A percentile compares a stretch with the other conserved stretches of the same genome.
Evolutionary conservation across 1,140 invertebrate species (phyloP).

Genomic region (Trichomalopsis sarcophagae): DNA sequence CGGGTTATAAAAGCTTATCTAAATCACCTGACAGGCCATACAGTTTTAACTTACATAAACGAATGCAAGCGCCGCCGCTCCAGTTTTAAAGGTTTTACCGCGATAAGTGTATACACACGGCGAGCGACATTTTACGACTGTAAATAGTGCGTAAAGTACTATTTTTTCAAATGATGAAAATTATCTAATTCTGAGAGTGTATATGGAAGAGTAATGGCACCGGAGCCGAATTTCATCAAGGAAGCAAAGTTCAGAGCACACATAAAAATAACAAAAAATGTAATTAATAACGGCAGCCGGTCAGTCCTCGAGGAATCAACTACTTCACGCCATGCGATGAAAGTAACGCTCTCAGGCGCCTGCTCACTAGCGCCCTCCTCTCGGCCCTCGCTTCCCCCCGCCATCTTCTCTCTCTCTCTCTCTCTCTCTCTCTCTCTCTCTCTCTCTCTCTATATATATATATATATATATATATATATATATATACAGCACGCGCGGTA

Average conservation of each 20-base stretch:
- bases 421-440: too few relatives aligned
- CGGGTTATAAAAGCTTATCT: conserved; percentile 44
- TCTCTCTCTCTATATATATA: too few relatives aligned
- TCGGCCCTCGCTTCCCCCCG: background rate
- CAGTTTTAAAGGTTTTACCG: background rate
- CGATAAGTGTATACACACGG: conserved; percentile 1
- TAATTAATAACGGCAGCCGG: conserved; percentile 44
- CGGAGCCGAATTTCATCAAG: background rate
- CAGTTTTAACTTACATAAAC: conserved; percentile 28
- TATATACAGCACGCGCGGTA: background rate
- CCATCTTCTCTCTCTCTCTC: background rate
- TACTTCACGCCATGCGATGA: conserved; percentile 48
- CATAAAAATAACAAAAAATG: conserved; percentile 40
- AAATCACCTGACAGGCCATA: conserved; percentile 36
- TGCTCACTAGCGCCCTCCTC: conserved; percentile 38
- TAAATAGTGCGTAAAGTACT: too few relatives aligned
- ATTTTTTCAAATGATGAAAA: too few relatives aligned
- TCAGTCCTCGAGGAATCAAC: conserved; percentile 38
- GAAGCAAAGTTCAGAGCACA: background rate
- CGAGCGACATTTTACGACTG: too few relatives aligned
- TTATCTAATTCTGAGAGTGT: too few relatives aligned
- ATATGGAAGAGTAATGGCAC: too few relatives aligned
- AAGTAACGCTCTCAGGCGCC: conserved; percentile 1
- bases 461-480: background rate
- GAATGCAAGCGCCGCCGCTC: conserved; percentile 15